Conservation (phyloP, 2,797 vertebrate species). For the Sebastes aleutianus region DNA sequence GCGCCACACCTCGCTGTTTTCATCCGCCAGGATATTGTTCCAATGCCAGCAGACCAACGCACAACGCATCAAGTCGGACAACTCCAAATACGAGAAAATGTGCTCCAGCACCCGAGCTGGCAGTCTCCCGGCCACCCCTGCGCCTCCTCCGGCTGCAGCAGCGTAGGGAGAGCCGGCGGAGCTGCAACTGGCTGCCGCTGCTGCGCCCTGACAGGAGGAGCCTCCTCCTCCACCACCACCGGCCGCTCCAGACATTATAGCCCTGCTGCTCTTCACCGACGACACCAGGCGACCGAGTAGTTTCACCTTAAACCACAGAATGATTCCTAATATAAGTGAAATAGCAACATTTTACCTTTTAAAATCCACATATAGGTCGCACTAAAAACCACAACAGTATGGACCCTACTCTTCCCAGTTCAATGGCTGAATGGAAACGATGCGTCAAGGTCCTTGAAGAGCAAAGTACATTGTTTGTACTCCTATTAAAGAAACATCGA, state of each 20-base stretch:
- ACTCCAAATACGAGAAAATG: constrained; percentile 93
- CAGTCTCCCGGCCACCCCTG: constrained; percentile 85
- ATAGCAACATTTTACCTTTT: constrained; percentile 38
- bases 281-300: constrained; percentile 33
- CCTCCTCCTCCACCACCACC: constrained; percentile 74
- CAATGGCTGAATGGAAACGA: constrained; percentile 76
- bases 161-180: constrained; percentile 73
- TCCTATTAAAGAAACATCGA: fast-evolving
- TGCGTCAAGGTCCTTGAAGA: constrained; percentile 76
- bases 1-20: constrained; percentile 99
- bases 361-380: constrained; percentile 24
- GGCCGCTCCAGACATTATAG: constrained; percentile 80
- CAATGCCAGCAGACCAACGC: constrained; percentile 94
- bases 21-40: constrained; percentile 92
- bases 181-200: constrained; percentile 77
- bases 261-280: constrained; percentile 41
- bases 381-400: constrained; percentile 58
- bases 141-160: constrained; percentile 60
- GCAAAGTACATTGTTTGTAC: background rate
- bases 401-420: constrained; percentile 52
- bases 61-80: constrained; percentile 90
- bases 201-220: constrained; percentile 79
- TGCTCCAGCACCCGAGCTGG: constrained; percentile 93
- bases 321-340: constrained; percentile 13
- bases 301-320: constrained; percentile 29